Evolutionary conservation across 1,140 invertebrate species (phyloP), one percentile per base, ranked within the genome.

Genomic region (Littorina saxatilis): DNA sequence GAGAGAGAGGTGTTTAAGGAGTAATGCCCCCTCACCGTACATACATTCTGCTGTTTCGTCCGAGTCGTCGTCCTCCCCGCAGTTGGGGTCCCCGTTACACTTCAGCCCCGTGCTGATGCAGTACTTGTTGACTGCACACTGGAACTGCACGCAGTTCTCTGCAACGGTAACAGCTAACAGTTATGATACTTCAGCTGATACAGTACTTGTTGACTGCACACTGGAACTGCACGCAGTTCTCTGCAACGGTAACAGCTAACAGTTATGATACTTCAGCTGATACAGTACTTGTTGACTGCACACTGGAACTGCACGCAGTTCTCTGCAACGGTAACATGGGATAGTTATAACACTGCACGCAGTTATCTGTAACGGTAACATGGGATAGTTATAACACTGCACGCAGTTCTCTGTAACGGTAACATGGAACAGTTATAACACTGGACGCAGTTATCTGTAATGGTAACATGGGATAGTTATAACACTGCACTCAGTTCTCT

Each of bases 151-250:
- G 86, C 94, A 94, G 29, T 74, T 63, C 3, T 63, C 76, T 78
- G 29, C 5, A 32, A 68, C 66, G 35, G 27, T 1, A 35, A 9
- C 43, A 32, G 29, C 66, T n/a, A n/a, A n/a, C n/a, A n/a, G n/a
- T n/a, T n/a, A n/a, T n/a, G n/a, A n/a, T 15, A 11, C 11, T 9
- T n/a, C 0, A 5, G 23, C 95, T 94, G 87, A 98, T 97, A 93
- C 97, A 98, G 89, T 95, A 97, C 82, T 94, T 94, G 85, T 93
- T 95, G 89, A 92, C 94, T 68, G 91, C 88, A 92, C 96, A 97
- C 27, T 94, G 93, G 90, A 96, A 96, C 84, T 95, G 92, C 86
- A 91, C 88, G 86, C 94, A 94, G 29, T 74, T 63, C 3, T 63
- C 76, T 78, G 29, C 5, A 32, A 68, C 66, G n/a, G n/a, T n/a